phyloP scores from a whole-genome alignment of 2,888 invertebrate genomes.

The Ennomos fuscantarius region DNA sequence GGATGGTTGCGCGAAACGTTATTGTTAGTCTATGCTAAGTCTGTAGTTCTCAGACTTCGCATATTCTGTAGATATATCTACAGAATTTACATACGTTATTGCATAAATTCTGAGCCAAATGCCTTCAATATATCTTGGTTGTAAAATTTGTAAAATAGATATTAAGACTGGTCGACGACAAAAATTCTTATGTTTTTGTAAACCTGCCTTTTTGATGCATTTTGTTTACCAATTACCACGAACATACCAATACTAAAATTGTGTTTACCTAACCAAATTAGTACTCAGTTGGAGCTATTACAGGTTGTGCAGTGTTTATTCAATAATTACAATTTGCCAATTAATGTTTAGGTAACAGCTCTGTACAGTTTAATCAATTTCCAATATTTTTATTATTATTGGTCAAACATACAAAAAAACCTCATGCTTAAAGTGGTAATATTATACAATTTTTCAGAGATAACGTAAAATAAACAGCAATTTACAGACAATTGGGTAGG shows the following conservation, averaged over 20 bases:
- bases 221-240: too few relatives aligned
- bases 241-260: too few relatives aligned
- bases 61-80: background rate
- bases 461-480: constrained; percentile 11
- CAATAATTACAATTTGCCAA: too few relatives aligned
- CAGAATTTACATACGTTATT: constrained; percentile 5
- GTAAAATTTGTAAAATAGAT: background rate
- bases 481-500: background rate
- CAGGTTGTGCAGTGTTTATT: too few relatives aligned
- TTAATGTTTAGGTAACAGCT: too few relatives aligned
- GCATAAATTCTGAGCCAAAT: constrained; percentile 1
- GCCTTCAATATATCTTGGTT: background rate
- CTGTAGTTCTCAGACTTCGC: too few relatives aligned
- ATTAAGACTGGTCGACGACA: too few relatives aligned
- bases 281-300: too few relatives aligned
- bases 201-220: too few relatives aligned
- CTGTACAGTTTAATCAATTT: background rate
- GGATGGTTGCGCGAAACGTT: constrained; percentile 11
- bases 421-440: constrained; percentile 11
- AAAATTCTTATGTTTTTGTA: too few relatives aligned
- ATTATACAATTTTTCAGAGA: background rate
- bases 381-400: background rate
- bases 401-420: constrained; percentile 1
- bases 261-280: too few relatives aligned
- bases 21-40: constrained; percentile 13